Evolutionary conservation across 1,140 invertebrate genomes (phyloP).

Genomic region (Calephelis virginiensis): DNA sequence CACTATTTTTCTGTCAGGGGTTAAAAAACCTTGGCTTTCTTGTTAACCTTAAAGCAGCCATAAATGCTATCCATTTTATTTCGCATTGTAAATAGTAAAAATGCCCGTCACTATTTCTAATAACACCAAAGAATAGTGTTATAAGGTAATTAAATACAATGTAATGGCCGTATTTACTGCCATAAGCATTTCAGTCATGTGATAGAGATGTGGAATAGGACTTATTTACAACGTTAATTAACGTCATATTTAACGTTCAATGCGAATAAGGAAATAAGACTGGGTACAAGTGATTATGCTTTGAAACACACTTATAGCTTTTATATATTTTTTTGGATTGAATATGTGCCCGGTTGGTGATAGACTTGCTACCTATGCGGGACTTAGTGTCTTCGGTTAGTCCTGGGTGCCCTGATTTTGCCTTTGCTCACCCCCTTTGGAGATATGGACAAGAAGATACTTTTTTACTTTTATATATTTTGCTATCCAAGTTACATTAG

Average conservation of each 20-base stretch:
- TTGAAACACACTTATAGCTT: neutral
- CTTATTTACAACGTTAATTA: slow-evolving; percentile 27
- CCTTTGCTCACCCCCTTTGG: no score
- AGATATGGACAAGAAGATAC: no score
- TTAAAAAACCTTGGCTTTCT: neutral
- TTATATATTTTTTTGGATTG: neutral
- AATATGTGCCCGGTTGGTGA: no score
- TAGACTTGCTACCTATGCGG: no score
- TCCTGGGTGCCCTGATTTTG: no score
- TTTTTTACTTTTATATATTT: no score
- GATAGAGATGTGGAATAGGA: slow-evolving; percentile 23
- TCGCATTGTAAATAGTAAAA: slow-evolving; percentile 7
- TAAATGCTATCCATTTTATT: neutral
- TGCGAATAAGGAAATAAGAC: slow-evolving; percentile 28
- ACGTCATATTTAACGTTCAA: slow-evolving; percentile 25
- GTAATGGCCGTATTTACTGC: slow-evolving; percentile 17
- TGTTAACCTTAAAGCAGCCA: neutral
- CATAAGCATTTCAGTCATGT: slow-evolving; percentile 18
- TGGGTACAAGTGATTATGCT: neutral
- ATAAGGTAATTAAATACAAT: slow-evolving; percentile 16
- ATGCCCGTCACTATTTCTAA: slow-evolving; percentile 17
- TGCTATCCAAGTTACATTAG: no score
- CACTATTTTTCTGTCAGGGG: no score
- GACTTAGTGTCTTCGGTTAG: no score
- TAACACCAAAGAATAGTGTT: slow-evolving; percentile 17